Evolutionary conservation across 2,888 invertebrate species (phyloP).

Genomic region (Schizaphis graminum): DNA sequence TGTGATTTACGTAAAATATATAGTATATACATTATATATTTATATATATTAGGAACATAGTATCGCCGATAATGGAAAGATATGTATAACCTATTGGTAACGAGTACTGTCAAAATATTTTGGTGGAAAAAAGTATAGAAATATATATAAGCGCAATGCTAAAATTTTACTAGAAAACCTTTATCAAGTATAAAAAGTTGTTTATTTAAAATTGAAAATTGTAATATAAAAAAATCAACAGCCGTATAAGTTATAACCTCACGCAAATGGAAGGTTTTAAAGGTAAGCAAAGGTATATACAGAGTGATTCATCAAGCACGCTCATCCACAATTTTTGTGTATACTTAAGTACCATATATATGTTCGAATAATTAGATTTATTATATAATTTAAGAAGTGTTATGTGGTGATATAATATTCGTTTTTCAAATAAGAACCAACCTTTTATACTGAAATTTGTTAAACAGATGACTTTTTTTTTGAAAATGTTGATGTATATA

Average conservation of each 20-base stretch:
- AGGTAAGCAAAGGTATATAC: too few relatives aligned
- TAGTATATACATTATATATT: too few relatives aligned
- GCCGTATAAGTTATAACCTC: neutral
- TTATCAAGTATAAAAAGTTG: neutral
- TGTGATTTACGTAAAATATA: too few relatives aligned
- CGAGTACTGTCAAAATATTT: neutral
- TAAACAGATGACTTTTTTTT: neutral
- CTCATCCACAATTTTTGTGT: neutral
- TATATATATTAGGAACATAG: neutral
- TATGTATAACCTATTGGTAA: neutral
- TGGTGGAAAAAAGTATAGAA: neutral
- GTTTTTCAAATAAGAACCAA: neutral
- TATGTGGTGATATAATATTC: neutral
- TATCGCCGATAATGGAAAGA: neutral
- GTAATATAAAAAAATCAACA: neutral
- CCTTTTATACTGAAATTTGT: neutral
- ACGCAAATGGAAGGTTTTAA: neutral
- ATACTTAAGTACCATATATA: neutral
- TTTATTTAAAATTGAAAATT: neutral
- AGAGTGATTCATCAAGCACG: neutral
- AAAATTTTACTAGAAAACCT: neutral
- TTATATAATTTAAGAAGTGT: neutral
- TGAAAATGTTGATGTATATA: neutral
- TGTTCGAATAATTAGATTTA: neutral
- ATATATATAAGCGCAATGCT: neutral